Evolutionary conservation across 2,888 invertebrate genomes (phyloP).

Genomic region (Troglohyphantes excavatus): DNA sequence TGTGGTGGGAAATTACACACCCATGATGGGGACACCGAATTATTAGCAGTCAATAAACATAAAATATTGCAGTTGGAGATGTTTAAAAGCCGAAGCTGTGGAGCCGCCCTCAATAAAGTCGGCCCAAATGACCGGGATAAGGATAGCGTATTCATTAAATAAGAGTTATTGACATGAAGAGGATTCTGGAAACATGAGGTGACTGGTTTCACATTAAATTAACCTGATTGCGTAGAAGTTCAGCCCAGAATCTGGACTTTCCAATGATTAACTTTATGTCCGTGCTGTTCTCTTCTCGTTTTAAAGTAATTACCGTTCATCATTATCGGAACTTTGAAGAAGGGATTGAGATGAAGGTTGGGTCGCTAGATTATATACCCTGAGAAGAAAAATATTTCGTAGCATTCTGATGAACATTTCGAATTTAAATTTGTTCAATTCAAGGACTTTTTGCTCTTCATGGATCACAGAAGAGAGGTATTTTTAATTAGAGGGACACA

Average conservation of each 20-base stretch:
- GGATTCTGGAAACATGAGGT: not conserved
- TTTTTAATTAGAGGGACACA: too few relatives aligned
- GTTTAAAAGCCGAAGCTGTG: constrained; percentile 6
- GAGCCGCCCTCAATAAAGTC: not conserved
- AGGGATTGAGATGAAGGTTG: too few relatives aligned
- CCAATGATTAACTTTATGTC: too few relatives aligned
- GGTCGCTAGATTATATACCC: too few relatives aligned
- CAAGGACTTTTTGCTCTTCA: too few relatives aligned
- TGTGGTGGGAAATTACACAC: constrained; percentile 40
- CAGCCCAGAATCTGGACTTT: not conserved
- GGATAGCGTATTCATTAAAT: constrained; percentile 46
- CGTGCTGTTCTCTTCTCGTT: too few relatives aligned
- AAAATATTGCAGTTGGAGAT: constrained; percentile 52
- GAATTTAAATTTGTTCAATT: too few relatives aligned
- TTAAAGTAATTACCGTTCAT: too few relatives aligned
- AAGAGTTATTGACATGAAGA: constrained; percentile 56
- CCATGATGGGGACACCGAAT: constrained; percentile 55
- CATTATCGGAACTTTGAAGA: too few relatives aligned
- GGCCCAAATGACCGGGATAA: constrained; percentile 45
- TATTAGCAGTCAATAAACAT: constrained; percentile 75
- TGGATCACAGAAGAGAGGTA: too few relatives aligned
- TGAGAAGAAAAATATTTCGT: too few relatives aligned
- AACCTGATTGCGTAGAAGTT: not conserved
- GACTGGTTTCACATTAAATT: not conserved
- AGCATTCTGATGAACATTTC: too few relatives aligned